These are phyloP conservation scores for Saimiri boliviensis DNA, from an alignment of 2,113 vertebrate species.

Conservation along the genomic window DNA sequence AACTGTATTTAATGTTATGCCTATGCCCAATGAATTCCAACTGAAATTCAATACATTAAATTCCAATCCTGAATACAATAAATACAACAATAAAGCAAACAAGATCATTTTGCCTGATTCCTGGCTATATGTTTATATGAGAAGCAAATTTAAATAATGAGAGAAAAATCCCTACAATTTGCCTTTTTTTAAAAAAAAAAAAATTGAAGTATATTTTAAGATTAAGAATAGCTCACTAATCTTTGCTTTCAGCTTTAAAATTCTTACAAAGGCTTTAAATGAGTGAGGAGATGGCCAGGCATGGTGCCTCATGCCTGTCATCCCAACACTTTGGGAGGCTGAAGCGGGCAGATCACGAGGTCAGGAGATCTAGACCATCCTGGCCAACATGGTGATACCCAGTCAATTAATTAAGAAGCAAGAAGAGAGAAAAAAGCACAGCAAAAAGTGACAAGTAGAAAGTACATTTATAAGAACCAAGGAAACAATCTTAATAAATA, in stretches of 20 bases:
- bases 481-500: not conserved
- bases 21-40: not conserved
- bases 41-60: not conserved
- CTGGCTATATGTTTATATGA: not conserved
- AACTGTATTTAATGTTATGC: not conserved
- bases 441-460: not conserved
- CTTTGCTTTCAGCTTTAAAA: constrained; percentile 33
- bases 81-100: not conserved
- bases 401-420: not conserved
- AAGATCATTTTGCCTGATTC: not conserved
- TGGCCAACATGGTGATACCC: too few species aligned
- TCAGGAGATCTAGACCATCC: too few species aligned
- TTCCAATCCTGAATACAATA: constrained; percentile 5
- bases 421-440: not conserved
- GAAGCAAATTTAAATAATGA: constrained; percentile 13
- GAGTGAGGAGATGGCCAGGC: not conserved
- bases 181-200: constrained; percentile 57
- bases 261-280: not conserved
- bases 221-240: constrained; percentile 1
- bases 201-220: constrained; percentile 29
- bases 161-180: not conserved
- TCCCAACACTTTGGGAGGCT: too few species aligned
- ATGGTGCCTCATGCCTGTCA: too few species aligned
- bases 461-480: not conserved
- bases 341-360: too few species aligned